Base-by-base conservation (phyloP, 2,888 invertebrate genomes). In the Latrodectus elegans region DNA sequence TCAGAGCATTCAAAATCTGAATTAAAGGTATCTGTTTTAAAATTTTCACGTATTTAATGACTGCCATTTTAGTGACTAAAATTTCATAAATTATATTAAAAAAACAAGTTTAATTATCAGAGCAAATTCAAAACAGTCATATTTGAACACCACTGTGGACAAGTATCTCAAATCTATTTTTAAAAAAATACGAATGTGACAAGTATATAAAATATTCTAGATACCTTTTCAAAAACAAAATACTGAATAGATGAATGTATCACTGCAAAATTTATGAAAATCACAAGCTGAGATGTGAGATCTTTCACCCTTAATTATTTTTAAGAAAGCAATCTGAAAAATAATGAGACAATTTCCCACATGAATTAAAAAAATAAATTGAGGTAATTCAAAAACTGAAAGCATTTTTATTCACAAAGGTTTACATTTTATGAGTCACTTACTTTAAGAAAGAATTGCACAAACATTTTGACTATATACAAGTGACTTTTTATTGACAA, bases 71-170 rank as follows among this genome's bases (percentile, higher is more conserved):
- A 51, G 26, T 14, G n/a, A 26, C 53, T 38, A 83, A 52, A 74
- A 67, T 67, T 71, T 71, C 64, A 52, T 49, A 71, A 17, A 65
- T 64, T 26, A 38, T 83, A 52, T 83, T 71, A 83, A 76, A 76
- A 60, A 71, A 55, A 26, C 14, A 60, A 83, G n/a, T 76, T 83
- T 52, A 76, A 71, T 71, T 64, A 64, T 71, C 64, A 71, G 8
- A 65, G 49, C 12, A 10, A 52, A 70, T 73, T 71, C 72, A 64
- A 81, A 79, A 55, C 73, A 77, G 77, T 77, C 86, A 72, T 80
- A 76, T 77, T 75, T 87, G 87, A 87, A 87, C 87, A 87, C 87
- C 78, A 75, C 81, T 87, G 86, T 81, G 73, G 77, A 87, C 81
- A 82, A 82, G 82, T 87, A 81, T 87, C 81, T 73, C 71, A 78